phyloP scores from a whole-genome alignment of 2,113 vertebrate genomes.

The Hoplias malabaricus region DNA sequence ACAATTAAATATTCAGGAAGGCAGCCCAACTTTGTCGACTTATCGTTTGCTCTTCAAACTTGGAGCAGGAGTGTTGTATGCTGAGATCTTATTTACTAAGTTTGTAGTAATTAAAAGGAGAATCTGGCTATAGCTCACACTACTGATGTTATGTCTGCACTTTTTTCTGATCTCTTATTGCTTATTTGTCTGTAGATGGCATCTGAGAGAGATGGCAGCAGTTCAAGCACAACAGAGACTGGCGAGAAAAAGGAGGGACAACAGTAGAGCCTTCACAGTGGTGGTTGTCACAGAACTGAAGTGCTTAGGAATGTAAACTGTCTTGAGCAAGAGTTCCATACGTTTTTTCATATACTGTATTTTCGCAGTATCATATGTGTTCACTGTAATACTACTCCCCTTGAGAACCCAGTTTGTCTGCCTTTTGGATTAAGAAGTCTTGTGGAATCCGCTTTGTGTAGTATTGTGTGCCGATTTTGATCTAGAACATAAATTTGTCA shows the following conservation, averaged over 20 bases:
- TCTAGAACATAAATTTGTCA: too few species aligned
- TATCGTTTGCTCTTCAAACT: too few species aligned
- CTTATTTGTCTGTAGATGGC: conserved; percentile 82
- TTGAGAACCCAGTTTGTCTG: conserved; percentile 37
- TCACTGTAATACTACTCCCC: conserved; percentile 57
- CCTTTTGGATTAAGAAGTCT: neutral
- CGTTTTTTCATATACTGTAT: conserved; percentile 85
- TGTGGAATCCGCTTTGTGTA: too few species aligned
- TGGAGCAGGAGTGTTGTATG: too few species aligned
- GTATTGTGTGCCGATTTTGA: too few species aligned
- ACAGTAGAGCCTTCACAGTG: conserved; percentile 77
- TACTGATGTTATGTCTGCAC: too few species aligned
- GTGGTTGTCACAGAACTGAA: conserved; percentile 58
- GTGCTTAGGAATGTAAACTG: conserved; percentile 72
- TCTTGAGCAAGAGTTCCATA: conserved; percentile 75
- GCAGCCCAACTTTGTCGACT: too few species aligned
- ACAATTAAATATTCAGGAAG: too few species aligned
- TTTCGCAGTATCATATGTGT: conserved; percentile 87
- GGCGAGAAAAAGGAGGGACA: conserved; percentile 93
- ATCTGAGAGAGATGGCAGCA: conserved; percentile 84
- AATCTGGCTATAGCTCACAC: too few species aligned
- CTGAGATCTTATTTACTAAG: too few species aligned
- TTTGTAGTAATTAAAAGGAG: rapidly evolving
- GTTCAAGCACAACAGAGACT: conserved; percentile 72
- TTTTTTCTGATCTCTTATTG: neutral